phyloP scores from a whole-genome alignment of 37 sponge, comb jelly and placozoan species.

The Ianthella basta region DNA sequence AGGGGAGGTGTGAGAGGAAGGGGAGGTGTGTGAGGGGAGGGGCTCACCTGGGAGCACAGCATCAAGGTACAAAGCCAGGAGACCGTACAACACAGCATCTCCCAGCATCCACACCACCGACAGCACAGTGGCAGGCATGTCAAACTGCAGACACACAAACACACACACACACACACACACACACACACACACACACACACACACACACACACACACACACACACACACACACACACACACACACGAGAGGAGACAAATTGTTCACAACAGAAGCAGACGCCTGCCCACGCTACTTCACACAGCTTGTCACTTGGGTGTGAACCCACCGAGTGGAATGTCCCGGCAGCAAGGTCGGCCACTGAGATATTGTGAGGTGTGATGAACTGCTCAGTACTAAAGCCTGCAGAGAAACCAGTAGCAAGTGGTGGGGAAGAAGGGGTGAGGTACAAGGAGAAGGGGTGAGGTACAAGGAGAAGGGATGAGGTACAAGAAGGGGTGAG shows the following conservation, averaged over 20 bases:
- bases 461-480: no score
- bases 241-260: background rate
- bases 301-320: no score
- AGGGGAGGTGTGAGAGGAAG: no score
- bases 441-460: no score
- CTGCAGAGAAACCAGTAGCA: background rate
- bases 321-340: background rate
- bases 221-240: no score
- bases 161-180: slow-evolving; percentile 23
- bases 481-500: no score
- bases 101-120: slow-evolving; percentile 67
- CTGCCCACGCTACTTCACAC: no score
- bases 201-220: slow-evolving; percentile 34
- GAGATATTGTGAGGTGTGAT: background rate
- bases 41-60: slow-evolving; percentile 63
- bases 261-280: no score
- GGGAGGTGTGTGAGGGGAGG: no score
- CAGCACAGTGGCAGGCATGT: slow-evolving; percentile 69
- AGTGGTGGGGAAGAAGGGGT: background rate
- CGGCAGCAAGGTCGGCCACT: background rate
- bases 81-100: slow-evolving; percentile 80
- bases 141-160: slow-evolving; percentile 37
- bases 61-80: slow-evolving; percentile 95
- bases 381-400: background rate
- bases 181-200: slow-evolving; percentile 37